These are phyloP conservation scores for Chelonia mydas DNA, from an alignment of 2,797 vertebrate genomes.

Conservation along the genomic window DNA sequence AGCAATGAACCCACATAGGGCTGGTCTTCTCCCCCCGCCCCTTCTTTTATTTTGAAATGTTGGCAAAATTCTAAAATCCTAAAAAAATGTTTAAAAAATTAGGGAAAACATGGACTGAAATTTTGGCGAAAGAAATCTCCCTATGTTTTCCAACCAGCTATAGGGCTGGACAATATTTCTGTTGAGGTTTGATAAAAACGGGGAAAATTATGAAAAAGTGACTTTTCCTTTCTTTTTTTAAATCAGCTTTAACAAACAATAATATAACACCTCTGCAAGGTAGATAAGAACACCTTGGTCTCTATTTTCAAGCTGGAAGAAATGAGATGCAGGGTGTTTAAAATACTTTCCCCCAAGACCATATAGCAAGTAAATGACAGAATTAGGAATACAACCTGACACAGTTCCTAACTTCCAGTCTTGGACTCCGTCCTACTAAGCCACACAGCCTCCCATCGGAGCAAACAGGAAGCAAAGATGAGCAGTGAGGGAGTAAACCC, in stretches of 20 bases:
- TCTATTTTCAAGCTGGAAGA: background rate
- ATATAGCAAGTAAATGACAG: background rate
- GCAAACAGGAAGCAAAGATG: background rate
- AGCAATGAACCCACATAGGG: background rate
- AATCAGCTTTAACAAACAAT: background rate
- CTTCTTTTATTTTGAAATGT: background rate
- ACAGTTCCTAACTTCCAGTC: background rate
- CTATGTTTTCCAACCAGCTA: background rate
- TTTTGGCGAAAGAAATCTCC: background rate
- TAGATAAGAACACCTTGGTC: background rate
- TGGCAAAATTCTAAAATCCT: background rate
- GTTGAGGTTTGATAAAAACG: background rate
- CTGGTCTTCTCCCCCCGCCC: background rate
- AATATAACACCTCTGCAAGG: background rate
- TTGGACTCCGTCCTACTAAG: background rate
- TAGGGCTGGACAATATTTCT: background rate
- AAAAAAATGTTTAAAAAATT: background rate
- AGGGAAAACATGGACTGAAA: background rate
- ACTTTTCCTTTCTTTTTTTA: background rate
- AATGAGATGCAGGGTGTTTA: background rate
- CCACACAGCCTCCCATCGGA: background rate
- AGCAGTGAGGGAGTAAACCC: background rate
- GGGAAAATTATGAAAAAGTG: background rate
- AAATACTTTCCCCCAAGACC: background rate
- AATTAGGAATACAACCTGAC: accelerated